Percentiles rank a stretch among this genome's conserved stretches.
Conservation (phyloP, 2,797 vertebrate species). For the Urophycis tenuis region DNA sequence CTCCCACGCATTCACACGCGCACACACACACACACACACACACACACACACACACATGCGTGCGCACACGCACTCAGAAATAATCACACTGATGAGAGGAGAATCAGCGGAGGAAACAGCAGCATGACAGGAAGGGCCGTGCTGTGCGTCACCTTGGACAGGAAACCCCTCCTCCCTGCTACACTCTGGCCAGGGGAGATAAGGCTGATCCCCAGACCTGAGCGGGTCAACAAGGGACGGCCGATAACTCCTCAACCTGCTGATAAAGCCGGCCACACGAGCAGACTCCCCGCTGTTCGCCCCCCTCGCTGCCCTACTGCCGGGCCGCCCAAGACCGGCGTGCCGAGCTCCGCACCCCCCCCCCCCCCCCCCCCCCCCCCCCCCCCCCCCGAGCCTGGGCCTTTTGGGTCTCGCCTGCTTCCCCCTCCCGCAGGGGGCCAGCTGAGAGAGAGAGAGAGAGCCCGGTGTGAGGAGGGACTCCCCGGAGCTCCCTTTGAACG, state of each 20-base stretch:
- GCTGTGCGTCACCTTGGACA: constrained; percentile 74
- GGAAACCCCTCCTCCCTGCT: constrained; percentile 66
- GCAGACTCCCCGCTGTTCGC: constrained; percentile 23
- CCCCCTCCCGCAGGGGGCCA: constrained; percentile 23
- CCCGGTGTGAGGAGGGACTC: constrained; percentile 18
- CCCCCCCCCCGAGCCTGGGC: neutral
- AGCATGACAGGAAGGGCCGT: constrained; percentile 78
- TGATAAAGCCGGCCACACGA: constrained; percentile 51
- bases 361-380: constrained; percentile 9
- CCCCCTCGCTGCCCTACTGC: constrained; percentile 19
- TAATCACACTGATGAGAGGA: constrained; percentile 72
- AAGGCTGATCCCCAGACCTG: constrained; percentile 74
- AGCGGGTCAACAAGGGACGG: constrained; percentile 61
- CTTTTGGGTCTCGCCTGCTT: neutral
- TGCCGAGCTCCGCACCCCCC: constrained; percentile 7
- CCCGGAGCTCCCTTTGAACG: constrained; percentile 48
- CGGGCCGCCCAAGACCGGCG: neutral
- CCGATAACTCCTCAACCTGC: constrained; percentile 68
- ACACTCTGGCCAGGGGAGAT: constrained; percentile 78
- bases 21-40: constrained; percentile 4
- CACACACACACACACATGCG: constrained; percentile 27
- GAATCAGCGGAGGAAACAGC: constrained; percentile 74
- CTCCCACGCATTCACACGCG: neutral
- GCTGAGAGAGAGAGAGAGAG: constrained; percentile 1
- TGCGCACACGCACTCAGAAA: constrained; percentile 50